These are phyloP conservation scores for Vesta saturnalis DNA, from an alignment of 2,888 invertebrate genomes.

Conservation along the genomic window DNA sequence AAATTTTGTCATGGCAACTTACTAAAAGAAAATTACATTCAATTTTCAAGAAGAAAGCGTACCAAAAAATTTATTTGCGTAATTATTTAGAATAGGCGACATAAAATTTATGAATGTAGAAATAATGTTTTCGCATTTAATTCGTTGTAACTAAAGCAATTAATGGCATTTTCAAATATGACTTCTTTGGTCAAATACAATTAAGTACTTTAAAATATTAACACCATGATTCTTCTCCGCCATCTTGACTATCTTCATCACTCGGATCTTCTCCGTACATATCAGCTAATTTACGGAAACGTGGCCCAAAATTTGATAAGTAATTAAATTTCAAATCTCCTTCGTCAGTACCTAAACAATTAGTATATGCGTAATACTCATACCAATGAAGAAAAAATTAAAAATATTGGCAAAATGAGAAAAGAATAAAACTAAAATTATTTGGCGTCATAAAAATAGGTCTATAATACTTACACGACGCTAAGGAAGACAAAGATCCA, in stretches of 20 bases:
- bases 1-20: conserved; percentile 6
- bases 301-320: conserved; percentile 93
- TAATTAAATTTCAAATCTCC: conserved; percentile 95
- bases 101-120: too few species aligned
- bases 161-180: conserved; percentile 19
- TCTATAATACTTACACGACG: conserved; percentile 76
- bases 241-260: conserved; percentile 81
- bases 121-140: too few species aligned
- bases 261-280: conserved; percentile 94
- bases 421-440: too few species aligned
- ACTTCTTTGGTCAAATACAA: conserved; percentile 37
- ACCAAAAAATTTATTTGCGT: not conserved
- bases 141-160: not conserved
- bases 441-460: too few species aligned
- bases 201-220: conserved; percentile 57
- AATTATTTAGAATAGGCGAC: not conserved
- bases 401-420: not conserved
- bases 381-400: not conserved
- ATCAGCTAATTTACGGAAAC: conserved; percentile 92
- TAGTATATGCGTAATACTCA: not conserved
- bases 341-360: conserved; percentile 78
- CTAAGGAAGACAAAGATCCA: conserved; percentile 91
- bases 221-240: conserved; percentile 87
- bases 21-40: not conserved
- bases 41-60: not conserved